phyloP scores from a whole-genome alignment of 2,797 vertebrate species.

The Tauraco hartlaubi region DNA sequence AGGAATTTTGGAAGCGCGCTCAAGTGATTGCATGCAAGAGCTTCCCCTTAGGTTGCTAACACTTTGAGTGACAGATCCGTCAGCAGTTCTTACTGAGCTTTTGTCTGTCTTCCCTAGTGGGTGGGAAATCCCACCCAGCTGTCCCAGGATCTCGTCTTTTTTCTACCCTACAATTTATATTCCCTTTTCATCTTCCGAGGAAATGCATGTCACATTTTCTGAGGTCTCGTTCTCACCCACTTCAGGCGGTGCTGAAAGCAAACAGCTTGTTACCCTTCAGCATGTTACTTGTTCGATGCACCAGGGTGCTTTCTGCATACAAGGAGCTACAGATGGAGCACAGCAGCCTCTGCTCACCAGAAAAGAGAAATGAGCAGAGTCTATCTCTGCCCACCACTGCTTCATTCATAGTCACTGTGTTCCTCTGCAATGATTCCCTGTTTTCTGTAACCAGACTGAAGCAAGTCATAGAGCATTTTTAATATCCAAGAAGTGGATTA shows the following conservation, averaged over 20 bases:
- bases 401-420: not conserved
- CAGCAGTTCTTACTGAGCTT: not conserved
- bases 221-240: conserved; percentile 38
- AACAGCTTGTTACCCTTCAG: conserved; percentile 50
- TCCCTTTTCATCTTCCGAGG: conserved; percentile 41
- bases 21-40: not conserved
- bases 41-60: not conserved
- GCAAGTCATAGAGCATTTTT: not conserved
- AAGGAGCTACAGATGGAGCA: conserved; percentile 36
- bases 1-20: not conserved
- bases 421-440: not conserved
- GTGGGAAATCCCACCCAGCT: conserved; percentile 59
- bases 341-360: conserved; percentile 4
- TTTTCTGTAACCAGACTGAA: not conserved
- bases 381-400: not conserved
- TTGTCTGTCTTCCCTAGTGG: conserved; percentile 20
- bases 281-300: not conserved
- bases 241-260: conserved; percentile 50
- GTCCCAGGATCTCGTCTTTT: conserved; percentile 9
- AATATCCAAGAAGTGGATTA: not conserved
- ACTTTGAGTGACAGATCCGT: not conserved
- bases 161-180: conserved; percentile 20
- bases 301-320: not conserved
- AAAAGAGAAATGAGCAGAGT: not conserved
- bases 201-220: conserved; percentile 28